Base-by-base conservation (phyloP, 1,140 invertebrate species). In the Drosophila watanabei region DNA sequence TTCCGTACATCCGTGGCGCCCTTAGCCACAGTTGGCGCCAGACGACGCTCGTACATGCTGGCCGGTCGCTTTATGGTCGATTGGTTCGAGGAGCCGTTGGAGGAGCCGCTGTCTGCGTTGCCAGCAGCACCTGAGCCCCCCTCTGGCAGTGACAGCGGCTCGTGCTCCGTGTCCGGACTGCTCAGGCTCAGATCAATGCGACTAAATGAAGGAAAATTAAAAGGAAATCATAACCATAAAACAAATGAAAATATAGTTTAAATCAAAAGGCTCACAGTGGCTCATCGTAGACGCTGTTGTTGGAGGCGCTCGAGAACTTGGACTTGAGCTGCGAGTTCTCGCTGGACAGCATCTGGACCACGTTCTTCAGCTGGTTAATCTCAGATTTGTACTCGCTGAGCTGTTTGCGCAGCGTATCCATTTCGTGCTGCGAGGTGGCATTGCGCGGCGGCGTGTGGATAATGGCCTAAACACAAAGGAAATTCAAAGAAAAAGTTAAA, bases 31-130 rank as follows among this genome's bases (percentile, higher is more conserved):
- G 95, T 94, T 56, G 96, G 94, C 35, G 95, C 96, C 94, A 97
- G 95, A 80, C 97, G 95, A 66, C 97, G 95, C 93, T 97, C 97
- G 93, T 96, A 97, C 97, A 97, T 97, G 93, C 97, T 97, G 75
- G 96, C 96, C 77, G 97, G 97, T 86, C 97, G 94, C 88, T 97
- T 96, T 69, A 93, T 91, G 1, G 92, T 93, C 41, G 92, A 93
- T 62, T 93, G 92, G 43, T 87, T 92, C 5, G 90, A 93, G 7
- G 81, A 87, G 18, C 49, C 69, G 33, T 91, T 91, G 4, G 92
- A 93, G 2, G 91, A 92, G 46, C 75, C 52, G 37, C 88, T 92
- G 30, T 92, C 80, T 18, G 20, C 61, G 16, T 63, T 60, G 11
- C 46, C 57, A 20, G 60, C 58, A 10, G 48, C 48, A 11, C 72